These are phyloP conservation scores for Ellobius talpinus DNA, from an alignment of 2,113 vertebrate species.

Conservation along the genomic window DNA sequence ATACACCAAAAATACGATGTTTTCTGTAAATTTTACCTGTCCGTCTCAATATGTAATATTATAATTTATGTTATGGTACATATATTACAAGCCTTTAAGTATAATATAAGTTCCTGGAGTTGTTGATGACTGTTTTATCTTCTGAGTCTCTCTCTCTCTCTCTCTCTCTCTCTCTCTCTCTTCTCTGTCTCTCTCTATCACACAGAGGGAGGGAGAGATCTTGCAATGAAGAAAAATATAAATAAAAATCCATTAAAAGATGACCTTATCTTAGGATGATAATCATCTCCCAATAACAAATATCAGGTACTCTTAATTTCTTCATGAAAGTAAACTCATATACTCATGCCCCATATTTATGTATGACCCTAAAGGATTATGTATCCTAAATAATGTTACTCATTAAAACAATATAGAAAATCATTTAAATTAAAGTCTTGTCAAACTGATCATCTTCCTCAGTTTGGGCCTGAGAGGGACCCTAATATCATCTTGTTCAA, in stretches of 20 bases:
- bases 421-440: conserved; percentile 10
- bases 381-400: neutral
- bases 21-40: neutral
- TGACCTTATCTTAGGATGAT: neutral
- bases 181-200: too few species aligned
- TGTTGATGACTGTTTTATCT: neutral
- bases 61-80: neutral
- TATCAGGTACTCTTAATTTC: neutral
- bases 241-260: neutral
- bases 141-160: neutral
- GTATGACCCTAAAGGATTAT: neutral
- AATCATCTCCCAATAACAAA: neutral
- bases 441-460: neutral
- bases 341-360: neutral
- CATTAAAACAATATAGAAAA: conserved; percentile 9
- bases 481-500: neutral
- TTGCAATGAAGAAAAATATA: neutral
- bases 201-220: neutral
- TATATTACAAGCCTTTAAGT: neutral
- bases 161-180: too few species aligned
- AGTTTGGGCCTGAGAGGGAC: neutral
- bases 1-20: neutral
- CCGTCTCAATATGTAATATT: neutral
- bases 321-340: neutral
- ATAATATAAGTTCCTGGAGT: neutral